Percentiles rank a stretch among this genome's conserved stretches.
Evolutionary conservation across 2,888 invertebrate genomes (phyloP).

Genomic region (Sesamia inferens): DNA sequence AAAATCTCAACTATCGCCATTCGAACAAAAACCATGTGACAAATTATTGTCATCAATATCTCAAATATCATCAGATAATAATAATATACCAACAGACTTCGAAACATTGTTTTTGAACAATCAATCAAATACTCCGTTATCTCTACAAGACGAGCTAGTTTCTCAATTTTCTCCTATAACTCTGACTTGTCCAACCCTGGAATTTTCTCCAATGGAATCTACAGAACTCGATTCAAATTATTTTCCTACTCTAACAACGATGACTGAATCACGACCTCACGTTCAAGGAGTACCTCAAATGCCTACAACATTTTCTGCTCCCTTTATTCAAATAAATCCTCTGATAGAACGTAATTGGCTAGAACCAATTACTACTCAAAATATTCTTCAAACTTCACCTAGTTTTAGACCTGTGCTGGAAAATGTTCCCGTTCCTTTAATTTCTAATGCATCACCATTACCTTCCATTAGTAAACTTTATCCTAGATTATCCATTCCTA

Average conservation of each 20-base stretch:
- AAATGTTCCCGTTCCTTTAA: neutral
- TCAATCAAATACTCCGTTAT: neutral
- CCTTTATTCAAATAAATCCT: slow-evolving; percentile 4
- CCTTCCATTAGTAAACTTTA: neutral
- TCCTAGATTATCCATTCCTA: neutral
- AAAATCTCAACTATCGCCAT: neutral
- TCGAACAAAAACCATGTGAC: neutral
- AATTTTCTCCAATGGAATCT: neutral
- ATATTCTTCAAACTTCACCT: neutral
- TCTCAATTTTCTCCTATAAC: neutral
- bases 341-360: neutral
- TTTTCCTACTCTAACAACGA: neutral
- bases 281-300: neutral
- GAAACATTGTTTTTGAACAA: slow-evolving; percentile 6
- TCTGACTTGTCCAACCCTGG: neutral
- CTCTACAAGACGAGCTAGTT: neutral
- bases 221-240: neutral
- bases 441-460: neutral
- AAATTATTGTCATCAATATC: slow-evolving; percentile 4
- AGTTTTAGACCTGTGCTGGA: neutral
- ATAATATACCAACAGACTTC: neutral
- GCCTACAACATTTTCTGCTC: neutral
- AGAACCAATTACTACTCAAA: neutral
- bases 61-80: neutral
- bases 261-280: neutral